phyloP scores from a whole-genome alignment of 2,113 vertebrate genomes.

The Cynoglossus semilaevis region DNA sequence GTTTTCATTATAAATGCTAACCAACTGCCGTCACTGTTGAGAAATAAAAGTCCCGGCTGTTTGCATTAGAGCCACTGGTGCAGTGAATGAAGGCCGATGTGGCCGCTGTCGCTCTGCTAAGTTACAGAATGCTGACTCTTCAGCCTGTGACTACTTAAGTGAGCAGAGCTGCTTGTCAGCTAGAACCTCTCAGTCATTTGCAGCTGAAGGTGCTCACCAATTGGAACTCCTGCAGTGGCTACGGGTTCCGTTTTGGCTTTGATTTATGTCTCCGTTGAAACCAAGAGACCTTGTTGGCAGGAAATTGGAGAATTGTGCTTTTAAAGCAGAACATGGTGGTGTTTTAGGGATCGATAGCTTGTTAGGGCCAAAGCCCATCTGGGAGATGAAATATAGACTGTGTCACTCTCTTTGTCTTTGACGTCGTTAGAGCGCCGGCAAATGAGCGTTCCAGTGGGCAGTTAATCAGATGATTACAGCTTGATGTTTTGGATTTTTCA shows the following conservation, averaged over 20 bases:
- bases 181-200: conserved; percentile 28
- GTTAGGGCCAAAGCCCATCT: conserved; percentile 18
- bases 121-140: too few species aligned
- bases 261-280: conserved; percentile 32
- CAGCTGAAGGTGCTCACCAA: conserved; percentile 11
- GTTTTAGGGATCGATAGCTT: conserved; percentile 35
- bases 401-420: not conserved
- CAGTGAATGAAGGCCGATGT: too few species aligned
- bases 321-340: not conserved
- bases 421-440: conserved; percentile 3
- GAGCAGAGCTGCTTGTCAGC: not conserved
- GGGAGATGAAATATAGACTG: conserved; percentile 9
- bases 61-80: too few species aligned
- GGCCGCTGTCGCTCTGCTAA: too few species aligned
- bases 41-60: not conserved
- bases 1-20: not conserved
- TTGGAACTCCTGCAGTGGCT: not conserved
- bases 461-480: too few species aligned
- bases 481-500: too few species aligned
- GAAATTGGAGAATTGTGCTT: conserved; percentile 24
- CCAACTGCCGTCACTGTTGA: not conserved
- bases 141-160: too few species aligned
- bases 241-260: conserved; percentile 1
- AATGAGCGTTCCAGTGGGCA: too few species aligned
- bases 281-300: conserved; percentile 10